A percentile compares a stretch with the other conserved stretches of the same genome.
Conservation (phyloP, 37 sponge, comb jelly and placozoan genomes). For the Cliona cf. orientalis region DNA sequence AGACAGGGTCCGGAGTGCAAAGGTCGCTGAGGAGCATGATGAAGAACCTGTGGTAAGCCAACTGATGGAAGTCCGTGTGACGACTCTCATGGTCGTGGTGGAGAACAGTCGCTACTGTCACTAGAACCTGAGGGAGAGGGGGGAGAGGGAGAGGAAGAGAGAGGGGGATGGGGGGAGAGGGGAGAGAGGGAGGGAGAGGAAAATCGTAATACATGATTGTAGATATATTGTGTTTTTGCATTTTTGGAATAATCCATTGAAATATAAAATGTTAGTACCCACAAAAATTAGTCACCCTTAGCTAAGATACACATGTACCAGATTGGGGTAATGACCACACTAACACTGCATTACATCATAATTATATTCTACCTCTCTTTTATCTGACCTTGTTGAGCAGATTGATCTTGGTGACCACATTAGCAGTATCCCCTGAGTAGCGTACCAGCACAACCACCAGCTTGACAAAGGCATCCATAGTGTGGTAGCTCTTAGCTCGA, state of each 20-base stretch:
- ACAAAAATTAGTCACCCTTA: too few relatives aligned
- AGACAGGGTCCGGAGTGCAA: conserved; percentile 86
- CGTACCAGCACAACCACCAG: conserved; percentile 94
- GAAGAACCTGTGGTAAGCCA: conserved; percentile 98
- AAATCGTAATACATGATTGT: too few relatives aligned
- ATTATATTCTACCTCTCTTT: too few relatives aligned
- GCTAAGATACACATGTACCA: too few relatives aligned
- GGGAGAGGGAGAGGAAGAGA: too few relatives aligned
- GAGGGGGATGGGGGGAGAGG: too few relatives aligned
- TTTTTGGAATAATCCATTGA: too few relatives aligned
- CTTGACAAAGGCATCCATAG: conserved; percentile 98
- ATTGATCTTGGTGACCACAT: conserved; percentile 88
- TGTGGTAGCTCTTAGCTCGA: conserved; percentile 97
- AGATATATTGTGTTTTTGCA: too few relatives aligned
- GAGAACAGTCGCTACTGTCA: conserved; percentile 82
- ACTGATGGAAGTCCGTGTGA: conserved; percentile 92
- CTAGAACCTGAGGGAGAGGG: conserved; percentile 51
- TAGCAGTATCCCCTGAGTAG: conserved; percentile 87
- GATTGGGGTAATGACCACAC: too few relatives aligned
- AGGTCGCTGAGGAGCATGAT: conserved; percentile 97
- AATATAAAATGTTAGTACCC: too few relatives aligned
- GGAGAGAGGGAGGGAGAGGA: too few relatives aligned
- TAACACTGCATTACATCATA: too few relatives aligned
- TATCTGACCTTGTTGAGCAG: conserved; percentile 87
- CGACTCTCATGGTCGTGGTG: conserved; percentile 93